Evolutionary conservation across 2,113 vertebrate species (phyloP), one percentile per base, ranked within the genome.

Genomic region (Ovis canadensis): DNA sequence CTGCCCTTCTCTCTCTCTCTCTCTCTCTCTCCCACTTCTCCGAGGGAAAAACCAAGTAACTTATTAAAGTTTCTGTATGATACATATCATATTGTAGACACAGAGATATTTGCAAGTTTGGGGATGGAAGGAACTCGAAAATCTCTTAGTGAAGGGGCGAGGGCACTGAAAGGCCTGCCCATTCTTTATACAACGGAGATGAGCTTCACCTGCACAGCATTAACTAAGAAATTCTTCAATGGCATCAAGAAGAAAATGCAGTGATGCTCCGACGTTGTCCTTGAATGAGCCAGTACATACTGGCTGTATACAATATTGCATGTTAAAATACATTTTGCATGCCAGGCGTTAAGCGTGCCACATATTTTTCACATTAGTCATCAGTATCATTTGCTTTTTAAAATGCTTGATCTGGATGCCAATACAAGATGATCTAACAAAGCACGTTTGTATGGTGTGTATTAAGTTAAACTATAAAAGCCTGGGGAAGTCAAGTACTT

Each of bases 391-490:
- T 67, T 88, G 83, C 50, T 94, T 95, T 80, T 54, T 27, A 21
- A 89, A 88, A n/a, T 55, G 71, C 88, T 97, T 84, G 74, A 23
- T 45, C 45, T 90, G 16, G 50, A 82, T 88, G 92, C 15, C 92
- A 78, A 7, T 77, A 57, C 84, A 78, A 85, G 25, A 29, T 60
- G 16, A 84, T 52, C 21, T 31, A 57, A 90, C 23, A 81, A 62
- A 95, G 57, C 29, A 97, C 43, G 23, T 94, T 92, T 92, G 27
- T 90, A 33, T 33, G 43, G 29, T 25, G 6, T 25, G 8, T 90
- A 36, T 74, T 74, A 67, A 96, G 25, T 36, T 59, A 91, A 93
- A 95, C n/a, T 95, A 45, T 71, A 52, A 89, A 97, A 91, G 23
- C 17, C 21, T 81, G 11, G 43, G 83, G n/a, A 91, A 94, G 67